Base-by-base conservation (phyloP, 2,888 invertebrate species). In the Thereva unica region DNA sequence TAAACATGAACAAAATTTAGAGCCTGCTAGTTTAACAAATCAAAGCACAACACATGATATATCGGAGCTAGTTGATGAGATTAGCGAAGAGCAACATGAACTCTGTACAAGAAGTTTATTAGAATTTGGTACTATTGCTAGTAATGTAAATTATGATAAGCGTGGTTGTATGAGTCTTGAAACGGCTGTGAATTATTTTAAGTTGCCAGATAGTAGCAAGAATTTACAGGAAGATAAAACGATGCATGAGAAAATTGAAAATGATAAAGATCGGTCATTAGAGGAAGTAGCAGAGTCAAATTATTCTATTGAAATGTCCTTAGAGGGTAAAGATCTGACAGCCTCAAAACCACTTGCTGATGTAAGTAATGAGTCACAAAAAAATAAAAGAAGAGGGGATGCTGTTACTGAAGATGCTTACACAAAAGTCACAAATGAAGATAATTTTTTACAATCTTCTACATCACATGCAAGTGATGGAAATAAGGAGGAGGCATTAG, bases 31-130 rank as follows among this genome's bases (percentile, higher is more conserved):
- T 59, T 68, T 76, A 4, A 76, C 75, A 47, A 78, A 79, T 67
- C 78, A 81, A 68, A 78, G 78, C 68, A 80, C 81, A 34, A 75
- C 79, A 2, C 76, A 80, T 68, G 80, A 81, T 72, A 78, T 80
- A 0, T 80, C 80, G 0, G 81, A 81, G 23, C 71, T 79, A 10
- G 72, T 68, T 3, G 80, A 81, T 41, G 80, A 80, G 41, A 71
- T 71, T 9, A 72, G 70, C 4, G 68, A 65, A 40, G 10, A 68
- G 10, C 55, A 64, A 47, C 34, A 69, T 47, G 45, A 59, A n/a
- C 45, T 67, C 7, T 52, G 66, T 56, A 34, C 61, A 35, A 23
- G 70, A 70, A 66, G 71, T 69, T 41, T 71, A 23, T 23, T 2
- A 69, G 68, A 69, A 56, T 50, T 67, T 6, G 38, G 67, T 65